These are phyloP conservation scores for Colletes collaris DNA, from an alignment of 2,888 invertebrate genomes.

Conservation along the genomic window DNA sequence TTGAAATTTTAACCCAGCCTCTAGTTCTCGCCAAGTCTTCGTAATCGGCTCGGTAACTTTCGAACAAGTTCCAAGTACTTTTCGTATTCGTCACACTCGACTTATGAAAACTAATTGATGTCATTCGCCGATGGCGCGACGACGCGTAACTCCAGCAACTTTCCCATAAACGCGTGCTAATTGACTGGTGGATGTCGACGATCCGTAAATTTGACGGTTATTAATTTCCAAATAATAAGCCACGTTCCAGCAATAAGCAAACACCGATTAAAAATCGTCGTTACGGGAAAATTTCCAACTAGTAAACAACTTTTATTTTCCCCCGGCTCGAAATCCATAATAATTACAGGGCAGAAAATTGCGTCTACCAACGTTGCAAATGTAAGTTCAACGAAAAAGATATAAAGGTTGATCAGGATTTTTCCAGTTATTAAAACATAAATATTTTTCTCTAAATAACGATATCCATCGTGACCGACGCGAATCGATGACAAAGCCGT, in stretches of 20 bases:
- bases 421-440: no score
- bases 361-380: no score
- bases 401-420: no score
- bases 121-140: slow-evolving; percentile 5
- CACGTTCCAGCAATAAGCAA: background rate
- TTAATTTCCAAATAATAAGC: background rate
- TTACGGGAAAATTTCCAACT: no score
- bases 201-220: background rate
- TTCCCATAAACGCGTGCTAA: slow-evolving; percentile 1
- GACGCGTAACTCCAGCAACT: slow-evolving; percentile 2
- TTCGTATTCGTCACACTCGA: slow-evolving; percentile 9
- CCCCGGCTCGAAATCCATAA: background rate
- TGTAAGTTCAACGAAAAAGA: no score
- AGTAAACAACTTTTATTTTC: no score
- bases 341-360: no score
- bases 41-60: slow-evolving; percentile 6
- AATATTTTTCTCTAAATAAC: background rate
- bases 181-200: background rate
- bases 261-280: background rate
- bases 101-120: slow-evolving; percentile 16
- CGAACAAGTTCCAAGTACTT: slow-evolving; percentile 6
- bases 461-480: background rate
- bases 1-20: background rate
- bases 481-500: background rate
- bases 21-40: background rate